Evolutionary conservation across 2,113 vertebrate species (phyloP).

Genomic region (Malurus alboscapulatus): DNA sequence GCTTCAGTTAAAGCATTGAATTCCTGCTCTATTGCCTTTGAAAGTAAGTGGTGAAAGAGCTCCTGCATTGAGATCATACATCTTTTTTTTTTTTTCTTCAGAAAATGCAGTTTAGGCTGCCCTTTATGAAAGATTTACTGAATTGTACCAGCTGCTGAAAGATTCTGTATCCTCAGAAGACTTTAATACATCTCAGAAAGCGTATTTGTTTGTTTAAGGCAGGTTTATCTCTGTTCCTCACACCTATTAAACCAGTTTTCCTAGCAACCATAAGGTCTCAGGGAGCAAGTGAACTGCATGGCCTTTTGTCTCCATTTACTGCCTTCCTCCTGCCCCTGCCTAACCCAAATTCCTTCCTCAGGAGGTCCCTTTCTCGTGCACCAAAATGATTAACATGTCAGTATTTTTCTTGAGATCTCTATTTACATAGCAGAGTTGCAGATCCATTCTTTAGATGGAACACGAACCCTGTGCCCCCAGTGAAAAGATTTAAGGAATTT

Average conservation of each 20-base stretch:
- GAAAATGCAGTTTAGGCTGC: background rate
- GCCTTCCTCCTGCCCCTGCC: background rate
- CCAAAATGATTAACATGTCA: background rate
- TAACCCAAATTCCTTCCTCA: background rate
- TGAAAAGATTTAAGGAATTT: conserved; percentile 32
- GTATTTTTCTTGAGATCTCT: background rate
- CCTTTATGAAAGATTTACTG: background rate
- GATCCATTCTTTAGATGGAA: background rate
- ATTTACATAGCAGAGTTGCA: background rate
- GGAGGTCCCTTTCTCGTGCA: conserved; percentile 1
- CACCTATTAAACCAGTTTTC: background rate
- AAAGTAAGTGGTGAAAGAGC: background rate
- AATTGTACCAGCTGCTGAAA: background rate
- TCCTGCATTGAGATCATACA: background rate
- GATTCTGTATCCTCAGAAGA: background rate
- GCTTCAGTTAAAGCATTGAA: background rate
- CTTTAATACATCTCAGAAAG: background rate
- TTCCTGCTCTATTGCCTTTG: background rate
- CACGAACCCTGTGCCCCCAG: accelerated
- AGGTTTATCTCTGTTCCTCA: background rate
- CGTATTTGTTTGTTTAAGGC: background rate
- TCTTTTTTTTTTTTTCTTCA: background rate
- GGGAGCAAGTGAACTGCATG: background rate
- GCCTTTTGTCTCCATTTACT: background rate
- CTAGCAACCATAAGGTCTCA: background rate